Evolutionary conservation across 1,140 invertebrate genomes (phyloP), one percentile per base, ranked within the genome.

Genomic region (Zaprionus vittiger): DNA sequence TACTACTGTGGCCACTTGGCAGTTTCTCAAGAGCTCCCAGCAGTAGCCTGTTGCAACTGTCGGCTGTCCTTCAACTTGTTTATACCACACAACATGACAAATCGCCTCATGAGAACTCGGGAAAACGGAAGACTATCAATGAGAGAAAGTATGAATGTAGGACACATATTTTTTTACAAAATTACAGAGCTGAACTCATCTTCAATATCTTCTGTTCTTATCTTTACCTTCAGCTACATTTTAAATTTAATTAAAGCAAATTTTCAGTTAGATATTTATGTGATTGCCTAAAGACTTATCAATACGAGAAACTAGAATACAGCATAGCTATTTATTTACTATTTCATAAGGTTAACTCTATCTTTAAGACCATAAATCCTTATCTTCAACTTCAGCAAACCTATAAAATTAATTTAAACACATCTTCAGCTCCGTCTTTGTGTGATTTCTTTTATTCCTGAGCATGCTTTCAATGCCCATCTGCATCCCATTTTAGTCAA

Each of bases 1-100:
- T 4, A 71, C 62, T 77, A 62, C 74, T 66, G 74, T 73, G 70
- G 70, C 57, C 74, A 77, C 55, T 76, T 64, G 61, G 41, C 44
- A 49, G 59, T 52, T 47, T 57, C 59, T 70, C 52, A 37, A 28
- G 12, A 66, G 54, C 12, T 47, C n/a, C 26, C 52, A 14, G 17
- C 54, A 24, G 34, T 57, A 22, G 26, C 9, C n/a, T 65, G 31
- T 57, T 57, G 38, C 38, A 75, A 31, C 61, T 70, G 66, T 1
- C 20, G 9, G 60, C 66, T 76, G 55, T 71, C 12, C 12, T 12
- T 1, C 12, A 24, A 44, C 22, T 41, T 49, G 44, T 49, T 49
- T 49, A 22, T 49, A 14, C 47, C 20, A 24, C 38, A 20, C 55
- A 47, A 20, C 20, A 44, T 14, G 26, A 67, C 28, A 59, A 15